These are phyloP conservation scores for Gasteruption jaculator DNA, from an alignment of 2,888 invertebrate genomes.

Conservation along the genomic window DNA sequence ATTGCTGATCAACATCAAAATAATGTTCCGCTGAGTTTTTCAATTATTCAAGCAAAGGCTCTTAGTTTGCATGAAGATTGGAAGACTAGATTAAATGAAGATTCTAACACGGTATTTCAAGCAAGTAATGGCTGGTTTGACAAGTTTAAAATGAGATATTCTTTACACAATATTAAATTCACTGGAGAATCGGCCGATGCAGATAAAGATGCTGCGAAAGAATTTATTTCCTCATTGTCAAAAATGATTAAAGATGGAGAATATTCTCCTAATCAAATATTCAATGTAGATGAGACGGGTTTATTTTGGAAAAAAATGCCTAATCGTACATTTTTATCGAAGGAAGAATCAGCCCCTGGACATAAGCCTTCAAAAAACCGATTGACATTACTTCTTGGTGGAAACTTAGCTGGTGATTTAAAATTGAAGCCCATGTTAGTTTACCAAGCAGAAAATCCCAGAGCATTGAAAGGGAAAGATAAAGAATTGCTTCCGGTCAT, in stretches of 20 bases:
- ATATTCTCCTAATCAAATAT: slow-evolving; percentile 10
- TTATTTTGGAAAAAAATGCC: slow-evolving; percentile 7
- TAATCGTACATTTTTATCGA: slow-evolving; percentile 10
- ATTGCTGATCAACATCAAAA: slow-evolving; percentile 10
- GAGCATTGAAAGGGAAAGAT: slow-evolving; percentile 13
- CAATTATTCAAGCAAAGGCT: slow-evolving; percentile 10
- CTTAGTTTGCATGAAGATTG: slow-evolving; percentile 4
- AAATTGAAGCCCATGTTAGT: slow-evolving; percentile 13
- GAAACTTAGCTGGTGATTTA: slow-evolving; percentile 13
- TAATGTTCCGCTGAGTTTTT: slow-evolving; percentile 6
- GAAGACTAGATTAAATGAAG: slow-evolving; percentile 6
- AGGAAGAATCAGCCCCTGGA: slow-evolving; percentile 8
- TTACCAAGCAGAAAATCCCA: slow-evolving; percentile 12
- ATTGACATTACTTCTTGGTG: slow-evolving; percentile 14
- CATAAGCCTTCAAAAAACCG: slow-evolving; percentile 11
- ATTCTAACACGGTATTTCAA: slow-evolving; percentile 3
- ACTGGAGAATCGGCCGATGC: slow-evolving; percentile 11
- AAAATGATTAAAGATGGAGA: slow-evolving; percentile 9
- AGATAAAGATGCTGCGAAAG: slow-evolving; percentile 13
- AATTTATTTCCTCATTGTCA: slow-evolving; percentile 9
- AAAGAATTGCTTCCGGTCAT: slow-evolving; percentile 5
- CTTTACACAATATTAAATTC: slow-evolving; percentile 3
- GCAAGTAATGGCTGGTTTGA: slow-evolving; percentile 9
- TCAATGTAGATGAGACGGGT: slow-evolving; percentile 11
- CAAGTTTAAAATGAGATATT: slow-evolving; percentile 3